Conservation (phyloP, 2,797 vertebrate species). For the Eutrigla gurnardus region DNA sequence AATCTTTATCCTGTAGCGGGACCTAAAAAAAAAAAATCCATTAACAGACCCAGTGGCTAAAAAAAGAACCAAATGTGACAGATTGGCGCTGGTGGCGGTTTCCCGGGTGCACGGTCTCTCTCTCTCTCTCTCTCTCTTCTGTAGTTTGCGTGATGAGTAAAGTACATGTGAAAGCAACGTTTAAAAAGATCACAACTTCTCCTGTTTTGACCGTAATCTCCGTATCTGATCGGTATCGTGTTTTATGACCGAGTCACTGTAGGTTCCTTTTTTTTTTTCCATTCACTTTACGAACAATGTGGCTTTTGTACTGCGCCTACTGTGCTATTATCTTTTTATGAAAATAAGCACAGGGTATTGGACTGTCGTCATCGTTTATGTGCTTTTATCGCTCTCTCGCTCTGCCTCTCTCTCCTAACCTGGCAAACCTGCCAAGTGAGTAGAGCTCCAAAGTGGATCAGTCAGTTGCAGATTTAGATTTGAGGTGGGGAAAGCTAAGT, state of each 20-base stretch:
- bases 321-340: slow-evolving; percentile 74
- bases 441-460: slow-evolving; percentile 66
- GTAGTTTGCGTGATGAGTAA: slow-evolving; percentile 48
- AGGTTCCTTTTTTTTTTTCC: slow-evolving; percentile 68
- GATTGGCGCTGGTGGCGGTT: slow-evolving; percentile 68
- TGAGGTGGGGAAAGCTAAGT: slow-evolving; percentile 58
- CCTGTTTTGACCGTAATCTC: slow-evolving; percentile 65
- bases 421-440: slow-evolving; percentile 73
- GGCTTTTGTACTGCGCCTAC: slow-evolving; percentile 68
- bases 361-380: slow-evolving; percentile 72
- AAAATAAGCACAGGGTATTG: slow-evolving; percentile 72
- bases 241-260: slow-evolving; percentile 64
- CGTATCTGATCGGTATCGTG: slow-evolving; percentile 59
- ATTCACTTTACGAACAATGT: slow-evolving; percentile 71
- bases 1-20: slow-evolving; percentile 77
- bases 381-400: slow-evolving; percentile 62
- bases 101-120: slow-evolving; percentile 24
- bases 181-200: slow-evolving; percentile 61
- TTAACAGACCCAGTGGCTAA: slow-evolving; percentile 65
- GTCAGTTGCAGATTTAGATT: slow-evolving; percentile 67
- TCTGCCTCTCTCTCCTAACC: slow-evolving; percentile 44
- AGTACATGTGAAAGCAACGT: slow-evolving; percentile 65
- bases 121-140: slow-evolving; percentile 35
- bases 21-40: slow-evolving; percentile 70
- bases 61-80: slow-evolving; percentile 77